These are phyloP conservation scores for Myiotriccus ornatus DNA, from an alignment of 2,797 vertebrate species.

Conservation along the genomic window DNA sequence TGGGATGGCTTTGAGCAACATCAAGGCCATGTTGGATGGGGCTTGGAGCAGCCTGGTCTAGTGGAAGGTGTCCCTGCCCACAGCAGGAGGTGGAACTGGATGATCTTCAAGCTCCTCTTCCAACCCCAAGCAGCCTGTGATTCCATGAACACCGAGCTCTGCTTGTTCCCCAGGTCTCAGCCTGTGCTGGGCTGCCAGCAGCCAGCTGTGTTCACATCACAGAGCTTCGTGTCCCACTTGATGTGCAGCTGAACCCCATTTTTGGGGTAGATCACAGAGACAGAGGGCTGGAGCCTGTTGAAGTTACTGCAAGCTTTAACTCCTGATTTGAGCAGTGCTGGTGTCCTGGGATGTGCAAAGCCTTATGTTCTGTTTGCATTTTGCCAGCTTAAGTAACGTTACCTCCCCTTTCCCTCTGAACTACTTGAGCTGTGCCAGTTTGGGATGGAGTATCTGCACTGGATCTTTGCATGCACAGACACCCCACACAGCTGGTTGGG, in stretches of 20 bases:
- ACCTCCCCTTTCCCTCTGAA: background rate
- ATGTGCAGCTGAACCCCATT: fast-evolving
- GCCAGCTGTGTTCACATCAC: background rate
- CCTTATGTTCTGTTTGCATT: background rate
- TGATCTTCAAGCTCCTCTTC: background rate
- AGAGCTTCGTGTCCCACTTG: background rate
- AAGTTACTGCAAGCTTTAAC: background rate
- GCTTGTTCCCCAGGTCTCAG: background rate
- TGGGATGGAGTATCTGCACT: background rate
- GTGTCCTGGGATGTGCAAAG: background rate
- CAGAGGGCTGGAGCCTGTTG: background rate
- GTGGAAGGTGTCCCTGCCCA: background rate
- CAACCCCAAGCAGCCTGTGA: background rate
- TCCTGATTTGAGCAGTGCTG: background rate
- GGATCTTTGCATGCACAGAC: background rate
- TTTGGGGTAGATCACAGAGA: background rate
- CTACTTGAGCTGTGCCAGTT: background rate
- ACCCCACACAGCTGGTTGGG: background rate
- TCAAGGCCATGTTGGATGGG: background rate
- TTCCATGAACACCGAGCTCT: background rate
- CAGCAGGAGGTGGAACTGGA: background rate
- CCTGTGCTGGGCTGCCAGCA: background rate
- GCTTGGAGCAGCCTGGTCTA: background rate
- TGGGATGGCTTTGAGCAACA: background rate
- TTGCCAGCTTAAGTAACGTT: background rate